Percentiles rank a stretch among this genome's conserved stretches.
Conservation (phyloP, 2,113 vertebrate species). For the Columba janthina region DNA sequence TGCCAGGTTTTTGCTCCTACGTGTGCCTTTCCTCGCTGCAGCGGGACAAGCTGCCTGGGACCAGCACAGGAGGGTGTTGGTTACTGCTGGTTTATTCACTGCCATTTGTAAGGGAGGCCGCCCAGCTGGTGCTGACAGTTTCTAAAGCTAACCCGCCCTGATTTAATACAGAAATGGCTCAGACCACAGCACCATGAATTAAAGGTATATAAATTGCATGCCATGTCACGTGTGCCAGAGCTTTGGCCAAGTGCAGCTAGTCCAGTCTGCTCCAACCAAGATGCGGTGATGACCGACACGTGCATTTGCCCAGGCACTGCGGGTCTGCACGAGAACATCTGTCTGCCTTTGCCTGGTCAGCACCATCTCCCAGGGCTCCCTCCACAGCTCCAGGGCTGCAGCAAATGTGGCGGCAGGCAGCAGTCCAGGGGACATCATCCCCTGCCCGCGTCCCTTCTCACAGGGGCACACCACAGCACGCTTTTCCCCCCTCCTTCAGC, state of each 20-base stretch:
- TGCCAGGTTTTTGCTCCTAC: neutral
- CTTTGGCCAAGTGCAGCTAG: neutral
- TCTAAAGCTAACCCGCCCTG: neutral
- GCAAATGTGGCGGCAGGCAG: neutral
- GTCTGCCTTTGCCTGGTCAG: neutral
- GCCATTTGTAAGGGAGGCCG: neutral
- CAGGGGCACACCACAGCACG: rapidly evolving
- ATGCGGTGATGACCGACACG: neutral
- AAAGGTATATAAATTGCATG: neutral
- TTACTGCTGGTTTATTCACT: neutral
- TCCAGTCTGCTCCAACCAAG: neutral
- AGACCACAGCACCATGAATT: neutral
- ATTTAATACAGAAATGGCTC: neutral
- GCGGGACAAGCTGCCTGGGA: neutral
- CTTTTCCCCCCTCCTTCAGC: neutral
- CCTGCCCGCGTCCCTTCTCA: rapidly evolving
- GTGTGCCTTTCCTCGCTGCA: neutral
- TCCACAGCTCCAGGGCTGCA: neutral
- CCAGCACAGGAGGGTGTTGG: neutral
- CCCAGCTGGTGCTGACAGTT: neutral
- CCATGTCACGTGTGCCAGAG: rapidly evolving
- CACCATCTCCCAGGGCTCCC: neutral
- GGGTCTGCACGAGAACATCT: neutral
- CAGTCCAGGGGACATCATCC: neutral
- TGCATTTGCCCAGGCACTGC: rapidly evolving